Evolutionary conservation across 1,140 invertebrate genomes (phyloP).

Genomic region (Leptinotarsa lineolata): DNA sequence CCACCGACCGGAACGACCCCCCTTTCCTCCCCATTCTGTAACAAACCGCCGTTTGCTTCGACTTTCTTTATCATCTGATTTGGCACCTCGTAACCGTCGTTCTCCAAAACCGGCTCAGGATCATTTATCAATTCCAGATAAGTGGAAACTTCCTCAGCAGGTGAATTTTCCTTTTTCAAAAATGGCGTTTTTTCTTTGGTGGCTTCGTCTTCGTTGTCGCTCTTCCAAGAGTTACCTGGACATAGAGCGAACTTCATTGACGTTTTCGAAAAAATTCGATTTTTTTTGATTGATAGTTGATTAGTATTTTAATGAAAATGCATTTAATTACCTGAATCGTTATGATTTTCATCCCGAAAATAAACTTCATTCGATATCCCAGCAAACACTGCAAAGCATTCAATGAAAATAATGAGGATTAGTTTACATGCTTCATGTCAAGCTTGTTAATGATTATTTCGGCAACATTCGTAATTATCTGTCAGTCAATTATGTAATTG

Average conservation of each 20-base stretch:
- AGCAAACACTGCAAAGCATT: slow-evolving; percentile 51
- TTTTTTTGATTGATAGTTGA: neutral
- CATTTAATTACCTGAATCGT: slow-evolving; percentile 54
- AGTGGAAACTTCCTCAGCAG: slow-evolving; percentile 53
- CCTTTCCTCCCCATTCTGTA: no score
- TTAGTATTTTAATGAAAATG: slow-evolving; percentile 9
- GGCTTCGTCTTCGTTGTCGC: slow-evolving; percentile 44
- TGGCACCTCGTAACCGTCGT: slow-evolving; percentile 59
- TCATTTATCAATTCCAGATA: slow-evolving; percentile 59
- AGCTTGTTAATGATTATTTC: slow-evolving; percentile 1
- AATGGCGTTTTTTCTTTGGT: slow-evolving; percentile 51
- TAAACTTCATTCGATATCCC: slow-evolving; percentile 56
- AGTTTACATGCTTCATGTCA: slow-evolving; percentile 30
- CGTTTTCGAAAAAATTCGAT: neutral
- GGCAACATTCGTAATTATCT: neutral
- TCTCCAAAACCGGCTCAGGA: slow-evolving; percentile 41
- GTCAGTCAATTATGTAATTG: no score
- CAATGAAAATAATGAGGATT: slow-evolving; percentile 35
- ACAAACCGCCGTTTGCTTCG: neutral
- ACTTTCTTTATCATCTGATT: slow-evolving; percentile 35
- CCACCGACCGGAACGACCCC: no score
- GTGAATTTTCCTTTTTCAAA: slow-evolving; percentile 31
- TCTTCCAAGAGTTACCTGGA: slow-evolving; percentile 49
- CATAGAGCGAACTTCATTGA: slow-evolving; percentile 14
- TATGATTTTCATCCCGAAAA: slow-evolving; percentile 57